Conservation (phyloP, 2,888 invertebrate species). For the Acronicta leporina region DNA sequence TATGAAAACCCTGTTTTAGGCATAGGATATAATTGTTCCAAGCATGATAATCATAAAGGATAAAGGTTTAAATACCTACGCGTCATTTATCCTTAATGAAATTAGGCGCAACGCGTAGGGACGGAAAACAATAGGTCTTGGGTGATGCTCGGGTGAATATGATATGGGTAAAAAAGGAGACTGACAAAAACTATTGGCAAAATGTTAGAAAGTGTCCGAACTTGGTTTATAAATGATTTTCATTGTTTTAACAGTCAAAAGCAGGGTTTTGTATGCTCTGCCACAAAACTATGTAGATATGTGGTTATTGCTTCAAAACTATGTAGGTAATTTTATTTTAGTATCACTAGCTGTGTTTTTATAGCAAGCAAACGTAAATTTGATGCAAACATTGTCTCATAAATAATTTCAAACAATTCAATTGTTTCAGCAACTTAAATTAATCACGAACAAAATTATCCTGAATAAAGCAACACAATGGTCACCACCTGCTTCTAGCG, state of each 20-base stretch:
- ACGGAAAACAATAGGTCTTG: conserved; percentile 35
- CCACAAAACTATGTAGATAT: too few species aligned
- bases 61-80: conserved; percentile 44
- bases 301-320: too few species aligned
- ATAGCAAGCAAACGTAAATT: too few species aligned
- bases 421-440: too few species aligned
- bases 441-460: conserved; percentile 1
- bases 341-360: too few species aligned
- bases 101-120: conserved; percentile 20
- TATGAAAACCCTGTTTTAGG: conserved; percentile 28
- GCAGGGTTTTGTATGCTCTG: too few species aligned
- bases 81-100: conserved; percentile 43
- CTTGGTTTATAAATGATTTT: too few species aligned
- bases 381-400: too few species aligned
- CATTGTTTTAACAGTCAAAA: too few species aligned
- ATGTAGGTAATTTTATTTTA: too few species aligned
- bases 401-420: background rate
- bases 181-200: background rate
- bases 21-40: conserved; percentile 36
- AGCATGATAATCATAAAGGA: conserved; percentile 52
- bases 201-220: background rate
- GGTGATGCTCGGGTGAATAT: conserved; percentile 11
- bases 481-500: conserved; percentile 52
- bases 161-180: conserved; percentile 8
- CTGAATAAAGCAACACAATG: conserved; percentile 15